Evolutionary conservation across 1,140 invertebrate species (phyloP).

Genomic region (Penaeus japonicus): DNA sequence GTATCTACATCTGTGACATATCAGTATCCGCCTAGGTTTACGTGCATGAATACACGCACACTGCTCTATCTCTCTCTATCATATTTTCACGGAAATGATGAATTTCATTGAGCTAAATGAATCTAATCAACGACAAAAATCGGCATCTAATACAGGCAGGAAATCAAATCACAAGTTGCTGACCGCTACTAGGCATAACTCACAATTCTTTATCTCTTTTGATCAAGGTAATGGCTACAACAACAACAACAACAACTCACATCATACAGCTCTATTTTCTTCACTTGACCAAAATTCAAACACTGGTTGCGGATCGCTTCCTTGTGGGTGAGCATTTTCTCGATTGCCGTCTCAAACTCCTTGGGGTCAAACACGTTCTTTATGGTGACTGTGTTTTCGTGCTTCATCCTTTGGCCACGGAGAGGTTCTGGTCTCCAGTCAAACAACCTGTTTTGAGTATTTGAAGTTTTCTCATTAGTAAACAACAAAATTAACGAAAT

Average conservation of each 20-base stretch:
- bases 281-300: slow-evolving; percentile 89
- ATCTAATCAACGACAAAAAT: neutral
- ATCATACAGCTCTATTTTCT: slow-evolving; percentile 92
- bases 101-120: neutral
- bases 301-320: slow-evolving; percentile 90
- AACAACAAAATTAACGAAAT: neutral
- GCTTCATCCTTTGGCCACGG: slow-evolving; percentile 81
- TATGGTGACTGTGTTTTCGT: slow-evolving; percentile 90
- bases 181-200: neutral
- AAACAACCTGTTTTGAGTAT: slow-evolving; percentile 76
- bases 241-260: slow-evolving; percentile 68
- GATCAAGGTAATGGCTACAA: neutral
- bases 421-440: slow-evolving; percentile 96
- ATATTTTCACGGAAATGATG: neutral
- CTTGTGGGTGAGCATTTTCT: slow-evolving; percentile 88
- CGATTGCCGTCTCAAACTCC: slow-evolving; percentile 89
- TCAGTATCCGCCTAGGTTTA: neutral
- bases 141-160: neutral
- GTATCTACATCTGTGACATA: neutral
- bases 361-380: slow-evolving; percentile 92
- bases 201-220: neutral
- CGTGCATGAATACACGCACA: neutral
- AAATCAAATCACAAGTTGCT: neutral
- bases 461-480: neutral
- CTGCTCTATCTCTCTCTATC: neutral